Conservation (phyloP, 2,797 vertebrate species). For the Arnoldichthys spilopterus region DNA sequence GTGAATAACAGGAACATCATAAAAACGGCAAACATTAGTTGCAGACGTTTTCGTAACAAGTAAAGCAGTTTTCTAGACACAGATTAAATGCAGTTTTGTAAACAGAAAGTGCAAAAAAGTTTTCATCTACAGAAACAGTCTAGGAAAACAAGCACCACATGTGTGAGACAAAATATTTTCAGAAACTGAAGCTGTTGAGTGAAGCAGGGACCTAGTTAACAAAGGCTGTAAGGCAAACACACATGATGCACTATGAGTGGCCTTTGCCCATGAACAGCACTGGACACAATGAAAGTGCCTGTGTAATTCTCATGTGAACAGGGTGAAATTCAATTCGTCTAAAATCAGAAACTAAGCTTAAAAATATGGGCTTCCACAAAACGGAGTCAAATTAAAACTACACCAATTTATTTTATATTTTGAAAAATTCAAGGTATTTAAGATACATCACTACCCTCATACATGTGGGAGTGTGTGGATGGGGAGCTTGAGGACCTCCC, state of each 20-base stretch:
- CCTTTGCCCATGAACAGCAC: constrained; percentile 60
- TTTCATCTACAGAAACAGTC: constrained; percentile 17
- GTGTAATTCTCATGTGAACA: not conserved
- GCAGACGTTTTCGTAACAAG: not conserved
- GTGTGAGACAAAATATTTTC: not conserved
- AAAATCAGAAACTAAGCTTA: not conserved
- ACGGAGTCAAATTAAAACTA: too few species aligned
- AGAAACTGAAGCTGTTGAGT: constrained; percentile 14
- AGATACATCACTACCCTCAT: too few species aligned
- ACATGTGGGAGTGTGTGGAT: too few species aligned
- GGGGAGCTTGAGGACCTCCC: too few species aligned
- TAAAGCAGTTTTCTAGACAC: not conserved
- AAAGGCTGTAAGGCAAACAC: constrained; percentile 42
- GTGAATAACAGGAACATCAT: not conserved
- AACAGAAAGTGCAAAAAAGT: not conserved
- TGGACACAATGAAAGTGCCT: constrained; percentile 66
- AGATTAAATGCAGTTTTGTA: not conserved
- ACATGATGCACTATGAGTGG: constrained; percentile 49
- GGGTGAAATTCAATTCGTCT: not conserved
- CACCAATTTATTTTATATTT: too few species aligned
- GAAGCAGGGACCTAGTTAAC: constrained; percentile 57
- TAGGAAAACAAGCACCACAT: constrained; percentile 40
- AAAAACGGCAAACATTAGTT: constrained; percentile 28
- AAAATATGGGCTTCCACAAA: not conserved
- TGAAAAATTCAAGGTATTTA: too few species aligned